phyloP scores from a whole-genome alignment of 2,797 vertebrate genomes.

The Setipinna tenuifilis region DNA sequence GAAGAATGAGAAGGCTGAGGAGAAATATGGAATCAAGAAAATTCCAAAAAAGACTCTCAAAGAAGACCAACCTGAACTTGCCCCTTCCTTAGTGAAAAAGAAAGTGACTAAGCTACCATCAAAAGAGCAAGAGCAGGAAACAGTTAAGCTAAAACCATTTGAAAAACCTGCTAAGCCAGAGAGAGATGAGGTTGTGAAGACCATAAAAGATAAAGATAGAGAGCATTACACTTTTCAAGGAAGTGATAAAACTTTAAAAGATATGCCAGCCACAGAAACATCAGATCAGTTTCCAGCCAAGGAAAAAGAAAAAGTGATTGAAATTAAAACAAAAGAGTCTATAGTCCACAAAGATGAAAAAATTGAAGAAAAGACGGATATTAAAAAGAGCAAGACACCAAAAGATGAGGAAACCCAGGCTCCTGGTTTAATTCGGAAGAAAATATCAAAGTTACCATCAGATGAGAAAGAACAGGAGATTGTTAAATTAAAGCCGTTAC shows the following conservation, averaged over 20 bases:
- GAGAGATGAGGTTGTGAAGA: not conserved
- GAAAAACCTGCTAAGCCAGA: conserved; percentile 51
- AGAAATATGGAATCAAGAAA: not conserved
- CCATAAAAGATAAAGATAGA: not conserved
- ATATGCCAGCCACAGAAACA: not conserved
- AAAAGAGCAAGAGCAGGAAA: conserved; percentile 55
- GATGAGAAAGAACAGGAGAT: conserved; percentile 42
- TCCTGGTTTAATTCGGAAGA: conserved; percentile 42
- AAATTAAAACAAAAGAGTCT: not conserved
- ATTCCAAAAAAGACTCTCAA: not conserved
- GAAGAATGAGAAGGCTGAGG: not conserved
- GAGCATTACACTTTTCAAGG: not conserved
- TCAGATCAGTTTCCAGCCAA: not conserved
- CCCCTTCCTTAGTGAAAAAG: conserved; percentile 49
- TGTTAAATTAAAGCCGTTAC: conserved; percentile 47
- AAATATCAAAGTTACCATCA: conserved; percentile 39
- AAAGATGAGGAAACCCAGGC: conserved; percentile 41
- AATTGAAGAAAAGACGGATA: conserved; percentile 10
- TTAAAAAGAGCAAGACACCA: conserved; percentile 44
- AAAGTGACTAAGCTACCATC: conserved; percentile 59
- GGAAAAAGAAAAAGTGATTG: not conserved
- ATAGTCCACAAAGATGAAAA: not conserved
- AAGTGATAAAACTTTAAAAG: conserved; percentile 3
- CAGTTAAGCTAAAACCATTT: conserved; percentile 58
- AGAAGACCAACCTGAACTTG: conserved; percentile 33